These are phyloP conservation scores for Euclidia mi DNA, from an alignment of 2,888 invertebrate genomes.

Conservation along the genomic window DNA sequence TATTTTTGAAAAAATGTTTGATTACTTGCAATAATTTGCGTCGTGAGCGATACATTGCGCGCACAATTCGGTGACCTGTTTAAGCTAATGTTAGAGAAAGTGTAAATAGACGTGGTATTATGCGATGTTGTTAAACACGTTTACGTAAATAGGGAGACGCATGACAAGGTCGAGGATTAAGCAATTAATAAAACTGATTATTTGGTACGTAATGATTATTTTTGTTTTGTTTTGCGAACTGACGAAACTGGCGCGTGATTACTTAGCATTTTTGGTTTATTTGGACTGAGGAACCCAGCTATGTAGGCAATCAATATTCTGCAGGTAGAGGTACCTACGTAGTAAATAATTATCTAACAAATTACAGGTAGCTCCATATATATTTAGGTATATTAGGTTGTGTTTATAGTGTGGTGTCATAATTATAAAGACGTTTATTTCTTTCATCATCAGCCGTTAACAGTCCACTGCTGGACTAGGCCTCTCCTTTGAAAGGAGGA, in stretches of 20 bases:
- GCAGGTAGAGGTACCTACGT: no score
- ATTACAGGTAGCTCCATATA: background rate
- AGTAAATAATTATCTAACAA: background rate
- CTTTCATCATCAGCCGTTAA: no score
- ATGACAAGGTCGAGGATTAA: slow-evolving; percentile 58
- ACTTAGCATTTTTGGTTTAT: slow-evolving; percentile 6
- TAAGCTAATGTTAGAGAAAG: slow-evolving; percentile 62
- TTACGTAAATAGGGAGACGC: slow-evolving; percentile 34
- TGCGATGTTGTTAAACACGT: slow-evolving; percentile 52
- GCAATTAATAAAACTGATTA: slow-evolving; percentile 44
- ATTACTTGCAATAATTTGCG: slow-evolving; percentile 39
- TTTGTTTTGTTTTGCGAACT: slow-evolving; percentile 22
- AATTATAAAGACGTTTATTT: no score
- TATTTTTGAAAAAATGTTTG: slow-evolving; percentile 48
- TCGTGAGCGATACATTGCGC: slow-evolving; percentile 64
- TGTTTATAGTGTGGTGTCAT: no score
- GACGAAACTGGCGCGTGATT: slow-evolving; percentile 1
- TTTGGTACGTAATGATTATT: slow-evolving; percentile 21
- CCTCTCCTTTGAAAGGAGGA: no score
- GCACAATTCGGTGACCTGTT: slow-evolving; percentile 61
- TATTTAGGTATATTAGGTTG: no score
- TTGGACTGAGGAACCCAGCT: slow-evolving; percentile 9
- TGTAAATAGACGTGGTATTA: slow-evolving; percentile 62
- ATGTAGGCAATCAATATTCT: background rate
- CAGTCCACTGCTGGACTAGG: no score